Base-by-base conservation (phyloP, 2,797 vertebrate species). In the Selene dorsalis region DNA sequence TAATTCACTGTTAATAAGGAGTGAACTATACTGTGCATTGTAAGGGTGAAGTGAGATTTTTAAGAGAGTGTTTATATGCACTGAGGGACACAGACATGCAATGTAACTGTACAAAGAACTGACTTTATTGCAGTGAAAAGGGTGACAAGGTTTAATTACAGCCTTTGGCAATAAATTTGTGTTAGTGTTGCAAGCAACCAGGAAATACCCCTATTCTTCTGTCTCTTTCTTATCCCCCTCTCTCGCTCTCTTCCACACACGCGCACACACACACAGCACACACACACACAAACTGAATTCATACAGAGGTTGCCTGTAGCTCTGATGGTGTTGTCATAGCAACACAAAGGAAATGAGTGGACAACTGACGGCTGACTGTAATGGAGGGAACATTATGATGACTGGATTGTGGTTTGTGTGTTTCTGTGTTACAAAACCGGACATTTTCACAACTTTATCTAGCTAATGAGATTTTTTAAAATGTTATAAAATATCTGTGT, bases 101-200 rank as follows among this genome's bases (percentile, higher is more conserved):
- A n/a, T 55, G 58, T 22, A 73, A 63, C 67, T 83, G 48, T 73
- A 53, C 64, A 66, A 35, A 41, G 62, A 75, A 84, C 55, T 75
- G 16, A 79, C 80, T 76, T 78, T 28, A 53, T 71, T 71, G 79
- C 61, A 60, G 2, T 69, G 56, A 83, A 73, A 82, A 81, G 58
- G 84, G 61, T 63, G 59, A 72, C 56, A 28, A 18, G n/a, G 79
- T 91, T 85, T 90, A 87, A 91, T 87, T 88, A 63, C 38, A 76
- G 85, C 87, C 82, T 56, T 69, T 56, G 80, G 85, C 77, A 55
- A 68, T 62, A 80, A 79, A 76, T 86, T 81, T 78, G 61, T 69
- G 62, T 73, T 43, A 11, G 75, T 70, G 59, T 81, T 61, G 43
- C 28, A 65, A 50, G 69, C 69, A 50, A 58, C 26, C 71, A 78